phyloP scores from a whole-genome alignment of 2,113 vertebrate genomes.

The Lanius collurio region DNA sequence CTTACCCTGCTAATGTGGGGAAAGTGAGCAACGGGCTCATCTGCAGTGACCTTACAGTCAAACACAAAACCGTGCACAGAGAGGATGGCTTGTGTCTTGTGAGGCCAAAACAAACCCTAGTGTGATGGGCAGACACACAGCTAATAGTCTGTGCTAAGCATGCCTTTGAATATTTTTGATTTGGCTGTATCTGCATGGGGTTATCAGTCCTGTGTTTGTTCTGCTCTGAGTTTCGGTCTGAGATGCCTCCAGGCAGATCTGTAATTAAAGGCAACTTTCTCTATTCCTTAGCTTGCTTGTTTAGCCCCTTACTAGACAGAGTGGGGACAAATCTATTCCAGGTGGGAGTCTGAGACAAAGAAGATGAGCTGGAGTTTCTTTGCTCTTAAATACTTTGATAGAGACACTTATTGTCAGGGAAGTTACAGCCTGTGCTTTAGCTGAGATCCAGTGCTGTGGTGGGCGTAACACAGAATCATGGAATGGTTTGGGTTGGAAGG shows the following conservation, averaged over 20 bases:
- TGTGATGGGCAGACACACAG: not conserved
- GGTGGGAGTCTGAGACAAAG: not conserved
- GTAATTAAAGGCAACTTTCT: not conserved
- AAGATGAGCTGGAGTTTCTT: not conserved
- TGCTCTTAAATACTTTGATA: not conserved
- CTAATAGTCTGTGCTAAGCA: not conserved
- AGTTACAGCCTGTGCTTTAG: not conserved
- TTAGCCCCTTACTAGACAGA: not conserved
- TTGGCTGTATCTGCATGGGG: not conserved
- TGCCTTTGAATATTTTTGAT: slow-evolving; percentile 1
- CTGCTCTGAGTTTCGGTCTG: not conserved
- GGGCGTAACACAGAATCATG: not conserved
- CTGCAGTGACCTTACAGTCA: not conserved
- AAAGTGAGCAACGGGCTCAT: not conserved
- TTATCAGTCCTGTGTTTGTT: not conserved
- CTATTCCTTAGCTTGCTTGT: not conserved
- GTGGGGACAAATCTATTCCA: not conserved
- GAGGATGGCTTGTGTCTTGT: not conserved
- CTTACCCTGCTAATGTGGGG: not conserved
- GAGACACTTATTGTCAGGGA: not conserved
- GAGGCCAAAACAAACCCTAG: not conserved
- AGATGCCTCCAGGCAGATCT: not conserved
- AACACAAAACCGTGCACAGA: not conserved
- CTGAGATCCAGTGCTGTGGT: not conserved
- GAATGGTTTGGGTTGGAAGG: not conserved